These are phyloP conservation scores for Atherinosoma microstoma DNA, from an alignment of 2,797 vertebrate genomes.

Conservation along the genomic window DNA sequence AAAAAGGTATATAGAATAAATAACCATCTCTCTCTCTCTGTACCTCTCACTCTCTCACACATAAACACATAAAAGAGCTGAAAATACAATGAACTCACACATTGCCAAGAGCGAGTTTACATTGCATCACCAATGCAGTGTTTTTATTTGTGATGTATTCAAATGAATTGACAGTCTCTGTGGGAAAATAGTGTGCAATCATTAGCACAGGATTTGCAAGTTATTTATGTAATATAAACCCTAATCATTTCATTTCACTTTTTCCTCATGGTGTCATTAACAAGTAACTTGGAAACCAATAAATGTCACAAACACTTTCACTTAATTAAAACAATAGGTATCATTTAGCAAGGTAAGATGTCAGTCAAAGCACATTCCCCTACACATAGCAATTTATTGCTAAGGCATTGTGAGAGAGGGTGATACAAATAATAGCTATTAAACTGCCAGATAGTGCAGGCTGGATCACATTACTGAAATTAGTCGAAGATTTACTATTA, in stretches of 20 bases:
- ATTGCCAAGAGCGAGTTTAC: constrained; percentile 44
- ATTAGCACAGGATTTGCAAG: constrained; percentile 78
- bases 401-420: constrained; percentile 87
- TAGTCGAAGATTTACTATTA: constrained; percentile 85
- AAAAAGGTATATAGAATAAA: constrained; percentile 34
- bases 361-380: constrained; percentile 90
- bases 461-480: constrained; percentile 92
- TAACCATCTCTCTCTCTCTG: constrained; percentile 18
- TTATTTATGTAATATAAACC: constrained; percentile 82
- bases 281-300: constrained; percentile 90
- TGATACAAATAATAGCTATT: constrained; percentile 94
- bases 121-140: constrained; percentile 56
- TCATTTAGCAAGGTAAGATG: constrained; percentile 89
- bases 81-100: constrained; percentile 21
- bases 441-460: constrained; percentile 90
- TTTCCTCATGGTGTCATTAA: constrained; percentile 83
- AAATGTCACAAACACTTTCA: constrained; percentile 92
- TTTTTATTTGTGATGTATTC: constrained; percentile 75
- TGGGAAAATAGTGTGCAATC: constrained; percentile 76
- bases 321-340: constrained; percentile 99
- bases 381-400: constrained; percentile 87
- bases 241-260: constrained; percentile 74
- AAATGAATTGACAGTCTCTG: constrained; percentile 65
- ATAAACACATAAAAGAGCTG: constrained; percentile 8
- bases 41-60: no score